Conservation (phyloP, 2,797 vertebrate genomes). For the Mus caroli region DNA sequence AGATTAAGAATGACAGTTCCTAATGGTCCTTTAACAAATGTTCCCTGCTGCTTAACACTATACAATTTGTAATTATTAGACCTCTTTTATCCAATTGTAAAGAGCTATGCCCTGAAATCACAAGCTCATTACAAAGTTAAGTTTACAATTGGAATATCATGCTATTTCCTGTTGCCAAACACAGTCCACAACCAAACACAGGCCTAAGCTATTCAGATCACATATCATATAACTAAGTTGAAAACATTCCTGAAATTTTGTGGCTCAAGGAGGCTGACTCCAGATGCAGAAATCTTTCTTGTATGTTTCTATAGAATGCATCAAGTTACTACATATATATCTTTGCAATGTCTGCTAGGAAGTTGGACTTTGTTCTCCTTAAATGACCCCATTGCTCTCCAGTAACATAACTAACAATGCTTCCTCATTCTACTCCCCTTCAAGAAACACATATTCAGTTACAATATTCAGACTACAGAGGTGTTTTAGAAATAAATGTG, state of each 20-base stretch:
- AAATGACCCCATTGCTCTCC: background rate
- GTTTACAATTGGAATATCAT: slow-evolving; percentile 53
- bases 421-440: background rate
- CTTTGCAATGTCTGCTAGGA: background rate
- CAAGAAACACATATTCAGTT: slow-evolving; percentile 6
- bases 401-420: slow-evolving; percentile 30
- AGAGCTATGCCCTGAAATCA: slow-evolving; percentile 57
- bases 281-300: slow-evolving; percentile 5
- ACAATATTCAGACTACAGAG: background rate
- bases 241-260: background rate
- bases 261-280: slow-evolving; percentile 26
- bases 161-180: background rate
- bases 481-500: slow-evolving; percentile 26
- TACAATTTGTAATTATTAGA: slow-evolving; percentile 65
- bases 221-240: background rate
- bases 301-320: slow-evolving; percentile 22
- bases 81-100: slow-evolving; percentile 61
- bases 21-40: slow-evolving; percentile 60
- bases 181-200: background rate
- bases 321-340: background rate
- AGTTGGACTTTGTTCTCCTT: slow-evolving; percentile 1
- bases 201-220: background rate
- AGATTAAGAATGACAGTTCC: slow-evolving; percentile 67
- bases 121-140: slow-evolving; percentile 65
- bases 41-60: background rate